These are phyloP conservation scores for Phaedon cochleariae DNA, from an alignment of 2,888 invertebrate species.

Conservation along the genomic window DNA sequence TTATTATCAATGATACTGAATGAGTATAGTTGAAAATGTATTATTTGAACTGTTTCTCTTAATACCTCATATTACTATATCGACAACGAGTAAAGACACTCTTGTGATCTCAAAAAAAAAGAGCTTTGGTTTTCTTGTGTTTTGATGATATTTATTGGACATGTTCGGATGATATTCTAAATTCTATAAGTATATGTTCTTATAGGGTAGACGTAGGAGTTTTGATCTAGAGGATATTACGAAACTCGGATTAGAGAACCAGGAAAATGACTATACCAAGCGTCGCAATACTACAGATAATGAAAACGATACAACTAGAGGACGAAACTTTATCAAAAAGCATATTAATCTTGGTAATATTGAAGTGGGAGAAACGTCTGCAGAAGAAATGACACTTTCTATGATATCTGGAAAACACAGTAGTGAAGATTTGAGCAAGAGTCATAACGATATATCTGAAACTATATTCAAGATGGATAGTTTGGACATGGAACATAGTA, in stretches of 20 bases:
- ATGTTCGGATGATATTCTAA: too few relatives aligned
- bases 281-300: constrained; percentile 65
- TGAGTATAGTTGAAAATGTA: too few relatives aligned
- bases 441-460: constrained; percentile 62
- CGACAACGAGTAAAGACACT: too few relatives aligned
- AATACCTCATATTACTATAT: too few relatives aligned
- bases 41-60: too few relatives aligned
- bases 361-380: constrained; percentile 58
- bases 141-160: too few relatives aligned
- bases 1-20: background rate
- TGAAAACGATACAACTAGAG: constrained; percentile 54
- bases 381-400: constrained; percentile 58
- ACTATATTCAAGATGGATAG: constrained; percentile 76
- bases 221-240: constrained; percentile 54
- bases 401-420: constrained; percentile 52
- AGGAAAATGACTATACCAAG: constrained; percentile 73
- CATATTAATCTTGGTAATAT: constrained; percentile 61
- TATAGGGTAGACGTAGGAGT: constrained; percentile 58
- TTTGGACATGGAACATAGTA: constrained; percentile 63
- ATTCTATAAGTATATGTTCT: constrained; percentile 13
- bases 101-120: too few relatives aligned
- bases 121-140: too few relatives aligned
- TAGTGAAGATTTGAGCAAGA: constrained; percentile 58
- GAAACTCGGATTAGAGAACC: constrained; percentile 65
- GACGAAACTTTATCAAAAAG: constrained; percentile 60